phyloP scores from a whole-genome alignment of 2,113 vertebrate genomes.

The Irena cyanogastra region DNA sequence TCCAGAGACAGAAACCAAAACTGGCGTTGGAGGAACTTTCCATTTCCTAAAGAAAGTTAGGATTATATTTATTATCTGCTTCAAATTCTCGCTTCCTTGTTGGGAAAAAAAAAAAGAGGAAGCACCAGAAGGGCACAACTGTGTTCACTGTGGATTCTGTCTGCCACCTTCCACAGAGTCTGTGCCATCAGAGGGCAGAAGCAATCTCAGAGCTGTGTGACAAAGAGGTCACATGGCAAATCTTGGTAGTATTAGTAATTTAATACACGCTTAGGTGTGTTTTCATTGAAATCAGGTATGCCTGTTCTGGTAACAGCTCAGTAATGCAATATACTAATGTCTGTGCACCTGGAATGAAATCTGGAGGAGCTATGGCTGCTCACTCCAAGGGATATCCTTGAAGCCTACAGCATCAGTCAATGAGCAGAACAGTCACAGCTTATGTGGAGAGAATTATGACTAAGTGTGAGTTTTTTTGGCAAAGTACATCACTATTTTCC shows the following conservation, averaged over 20 bases:
- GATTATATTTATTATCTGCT: not conserved
- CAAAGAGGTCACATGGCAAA: not conserved
- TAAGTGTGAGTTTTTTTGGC: not conserved
- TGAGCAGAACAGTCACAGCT: not conserved
- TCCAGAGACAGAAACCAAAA: not conserved
- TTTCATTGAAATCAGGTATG: not conserved
- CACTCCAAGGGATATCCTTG: fast-evolving
- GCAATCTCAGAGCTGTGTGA: not conserved
- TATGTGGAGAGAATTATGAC: not conserved
- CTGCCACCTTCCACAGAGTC: not conserved
- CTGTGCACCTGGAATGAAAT: not conserved
- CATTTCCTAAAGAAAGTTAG: not conserved
- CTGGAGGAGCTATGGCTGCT: not conserved
- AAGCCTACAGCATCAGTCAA: not conserved
- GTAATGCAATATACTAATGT: not conserved
- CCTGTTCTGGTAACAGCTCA: not conserved
- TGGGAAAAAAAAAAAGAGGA: not conserved
- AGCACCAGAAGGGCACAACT: not conserved
- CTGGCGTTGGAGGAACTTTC: not conserved
- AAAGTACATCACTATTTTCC: not conserved
- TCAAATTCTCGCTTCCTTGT: not conserved
- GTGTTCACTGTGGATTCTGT: not conserved
- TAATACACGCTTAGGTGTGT: not conserved
- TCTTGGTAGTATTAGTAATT: not conserved
- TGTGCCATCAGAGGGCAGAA: not conserved